These are phyloP conservation scores for Gavia stellata DNA, from an alignment of 2,113 vertebrate species.

Conservation along the genomic window DNA sequence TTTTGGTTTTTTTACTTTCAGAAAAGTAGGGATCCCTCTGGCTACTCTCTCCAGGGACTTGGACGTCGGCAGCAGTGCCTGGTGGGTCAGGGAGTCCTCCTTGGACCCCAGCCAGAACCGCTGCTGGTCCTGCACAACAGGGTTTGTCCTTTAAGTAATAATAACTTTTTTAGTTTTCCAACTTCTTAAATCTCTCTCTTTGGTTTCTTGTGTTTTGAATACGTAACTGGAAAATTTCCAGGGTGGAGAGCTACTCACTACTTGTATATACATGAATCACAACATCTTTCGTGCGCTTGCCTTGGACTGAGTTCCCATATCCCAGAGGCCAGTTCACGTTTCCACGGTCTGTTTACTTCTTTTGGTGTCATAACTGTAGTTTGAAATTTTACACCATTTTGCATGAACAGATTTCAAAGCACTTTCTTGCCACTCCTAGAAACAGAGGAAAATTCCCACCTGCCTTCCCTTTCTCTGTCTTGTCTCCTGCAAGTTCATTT, in stretches of 20 bases:
- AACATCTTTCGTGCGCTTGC: background rate
- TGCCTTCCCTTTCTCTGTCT: background rate
- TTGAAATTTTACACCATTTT: conserved; percentile 15
- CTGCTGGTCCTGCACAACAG: background rate
- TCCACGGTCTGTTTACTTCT: background rate
- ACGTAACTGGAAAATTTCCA: background rate
- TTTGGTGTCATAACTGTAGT: background rate
- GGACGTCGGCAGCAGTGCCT: background rate
- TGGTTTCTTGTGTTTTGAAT: conserved; percentile 1
- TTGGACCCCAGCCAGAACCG: background rate
- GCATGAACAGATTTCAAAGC: conserved; percentile 7
- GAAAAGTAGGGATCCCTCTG: background rate
- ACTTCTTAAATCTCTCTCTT: background rate
- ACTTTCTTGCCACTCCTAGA: conserved; percentile 15
- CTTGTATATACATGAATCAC: background rate
- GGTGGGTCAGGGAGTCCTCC: background rate
- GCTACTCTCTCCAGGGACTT: background rate
- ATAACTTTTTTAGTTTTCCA: background rate
- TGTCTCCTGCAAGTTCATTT: background rate
- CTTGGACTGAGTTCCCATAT: background rate
- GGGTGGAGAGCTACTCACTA: background rate
- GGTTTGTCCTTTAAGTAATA: background rate
- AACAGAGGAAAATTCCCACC: background rate
- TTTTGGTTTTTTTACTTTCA: background rate
- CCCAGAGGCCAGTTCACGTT: background rate